Conservation (phyloP, 2,888 invertebrate species). For the Aphrophora alni region DNA sequence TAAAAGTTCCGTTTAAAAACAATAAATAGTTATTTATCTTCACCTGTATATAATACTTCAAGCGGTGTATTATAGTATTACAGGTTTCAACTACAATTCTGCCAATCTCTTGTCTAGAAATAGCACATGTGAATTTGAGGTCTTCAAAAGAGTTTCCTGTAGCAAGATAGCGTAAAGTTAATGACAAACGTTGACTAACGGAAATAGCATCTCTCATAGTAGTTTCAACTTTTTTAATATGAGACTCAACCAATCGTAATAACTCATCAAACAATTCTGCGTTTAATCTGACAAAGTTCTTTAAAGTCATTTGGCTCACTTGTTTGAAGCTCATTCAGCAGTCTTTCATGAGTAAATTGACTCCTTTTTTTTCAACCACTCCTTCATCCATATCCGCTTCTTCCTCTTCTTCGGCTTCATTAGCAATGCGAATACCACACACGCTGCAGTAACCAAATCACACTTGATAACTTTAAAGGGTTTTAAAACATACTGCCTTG, state of each 20-base stretch:
- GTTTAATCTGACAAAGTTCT: not conserved
- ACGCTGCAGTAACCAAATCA: not conserved
- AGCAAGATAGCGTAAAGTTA: conserved; percentile 15
- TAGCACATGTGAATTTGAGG: not conserved
- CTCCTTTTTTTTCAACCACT: not conserved
- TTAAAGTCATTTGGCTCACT: conserved; percentile 11
- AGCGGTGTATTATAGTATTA: conserved; percentile 3
- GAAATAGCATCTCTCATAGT: conserved; percentile 16
- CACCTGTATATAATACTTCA: not conserved
- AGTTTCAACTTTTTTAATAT: conserved; percentile 2
- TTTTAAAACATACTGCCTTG: not conserved
- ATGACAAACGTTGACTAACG: conserved; percentile 15
- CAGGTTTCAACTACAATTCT: conserved; percentile 12
- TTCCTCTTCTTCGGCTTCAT: not conserved
- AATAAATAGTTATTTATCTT: too few relatives aligned
- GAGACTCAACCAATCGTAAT: not conserved
- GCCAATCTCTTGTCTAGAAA: not conserved
- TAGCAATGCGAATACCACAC: not conserved
- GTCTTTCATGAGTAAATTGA: not conserved
- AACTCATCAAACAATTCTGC: conserved; percentile 21
- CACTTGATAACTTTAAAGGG: not conserved
- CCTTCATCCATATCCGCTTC: not conserved
- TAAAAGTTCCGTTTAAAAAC: too few relatives aligned
- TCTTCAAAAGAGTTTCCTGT: not conserved
- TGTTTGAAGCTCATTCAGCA: conserved; percentile 14